Percentiles rank a stretch among this genome's conserved stretches.
Conservation (phyloP, 2,113 vertebrate species). For the Setophaga petechia region DNA sequence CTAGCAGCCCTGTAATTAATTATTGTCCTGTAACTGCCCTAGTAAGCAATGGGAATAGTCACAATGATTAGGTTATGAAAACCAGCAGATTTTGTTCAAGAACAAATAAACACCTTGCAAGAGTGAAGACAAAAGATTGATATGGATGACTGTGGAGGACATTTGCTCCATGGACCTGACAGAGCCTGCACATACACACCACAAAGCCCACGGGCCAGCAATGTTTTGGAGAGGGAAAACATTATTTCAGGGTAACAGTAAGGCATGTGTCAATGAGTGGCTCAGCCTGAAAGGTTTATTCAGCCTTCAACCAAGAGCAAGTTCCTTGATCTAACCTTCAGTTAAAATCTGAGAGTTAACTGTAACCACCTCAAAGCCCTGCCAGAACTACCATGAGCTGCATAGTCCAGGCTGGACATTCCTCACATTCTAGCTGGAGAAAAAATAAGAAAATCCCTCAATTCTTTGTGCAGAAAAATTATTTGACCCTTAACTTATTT, state of each 20-base stretch:
- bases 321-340: background rate
- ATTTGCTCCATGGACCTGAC: background rate
- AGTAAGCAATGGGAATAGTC: background rate
- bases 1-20: background rate
- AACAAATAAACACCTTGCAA: background rate
- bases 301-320: background rate
- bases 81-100: background rate
- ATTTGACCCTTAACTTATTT: background rate
- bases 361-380: slow-evolving; percentile 30
- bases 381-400: background rate
- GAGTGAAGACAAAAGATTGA: background rate
- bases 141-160: background rate
- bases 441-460: background rate
- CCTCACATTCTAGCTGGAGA: background rate
- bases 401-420: slow-evolving; percentile 9
- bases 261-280: background rate
- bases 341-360: background rate
- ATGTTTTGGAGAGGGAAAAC: background rate
- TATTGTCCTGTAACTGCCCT: background rate
- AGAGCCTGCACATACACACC: background rate
- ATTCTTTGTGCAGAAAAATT: background rate
- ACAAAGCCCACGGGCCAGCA: background rate
- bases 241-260: background rate
- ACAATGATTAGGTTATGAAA: background rate
- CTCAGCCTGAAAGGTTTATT: slow-evolving; percentile 25